Conservation (phyloP, 2,113 vertebrate genomes). For the Scomber scombrus region DNA sequence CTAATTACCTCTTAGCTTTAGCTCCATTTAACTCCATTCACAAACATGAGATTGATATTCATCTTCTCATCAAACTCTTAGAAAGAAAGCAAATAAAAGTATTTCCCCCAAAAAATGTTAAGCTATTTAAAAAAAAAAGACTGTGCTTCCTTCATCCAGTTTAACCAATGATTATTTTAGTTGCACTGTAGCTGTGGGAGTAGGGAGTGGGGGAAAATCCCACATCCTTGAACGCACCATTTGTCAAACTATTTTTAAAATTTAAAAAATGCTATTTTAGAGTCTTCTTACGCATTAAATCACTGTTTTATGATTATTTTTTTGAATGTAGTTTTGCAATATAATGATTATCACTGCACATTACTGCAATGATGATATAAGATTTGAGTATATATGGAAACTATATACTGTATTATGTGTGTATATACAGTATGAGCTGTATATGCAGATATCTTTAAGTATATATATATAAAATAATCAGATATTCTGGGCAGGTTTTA, state of each 20-base stretch:
- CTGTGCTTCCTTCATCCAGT: slow-evolving; percentile 29
- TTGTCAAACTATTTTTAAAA: not conserved
- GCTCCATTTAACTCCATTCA: not conserved
- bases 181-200: slow-evolving; percentile 63
- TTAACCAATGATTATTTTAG: slow-evolving; percentile 40
- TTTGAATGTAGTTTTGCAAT: slow-evolving; percentile 63
- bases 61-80: not conserved
- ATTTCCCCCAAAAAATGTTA: not conserved
- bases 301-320: slow-evolving; percentile 29
- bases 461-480: not conserved
- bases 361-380: not conserved
- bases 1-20: not conserved
- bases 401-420: not conserved
- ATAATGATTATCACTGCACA: slow-evolving; percentile 13
- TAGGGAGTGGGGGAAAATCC: not conserved
- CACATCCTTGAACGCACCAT: not conserved
- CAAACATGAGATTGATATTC: not conserved
- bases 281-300: slow-evolving; percentile 37
- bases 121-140: not conserved
- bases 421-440: slow-evolving; percentile 23
- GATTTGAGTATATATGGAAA: not conserved
- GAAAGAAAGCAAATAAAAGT: not conserved
- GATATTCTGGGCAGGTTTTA: slow-evolving; percentile 6
- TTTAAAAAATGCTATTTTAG: slow-evolving; percentile 4
- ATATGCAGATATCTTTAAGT: slow-evolving; percentile 5